Conservation (phyloP, 2,113 vertebrate species). For the Cebidichthys violaceus region DNA sequence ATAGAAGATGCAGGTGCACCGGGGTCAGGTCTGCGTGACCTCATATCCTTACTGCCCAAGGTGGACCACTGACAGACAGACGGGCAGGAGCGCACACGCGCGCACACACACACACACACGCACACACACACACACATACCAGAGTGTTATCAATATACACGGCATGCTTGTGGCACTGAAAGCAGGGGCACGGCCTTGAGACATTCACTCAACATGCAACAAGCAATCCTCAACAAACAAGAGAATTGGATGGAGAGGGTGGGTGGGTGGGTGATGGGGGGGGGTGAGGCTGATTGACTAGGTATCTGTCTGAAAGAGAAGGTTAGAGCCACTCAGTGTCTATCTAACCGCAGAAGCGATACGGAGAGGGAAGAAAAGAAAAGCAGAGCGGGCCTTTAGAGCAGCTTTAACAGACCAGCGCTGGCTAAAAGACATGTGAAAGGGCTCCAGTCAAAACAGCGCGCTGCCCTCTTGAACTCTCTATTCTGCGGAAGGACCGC, state of each 20-base stretch:
- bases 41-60: conserved; percentile 67
- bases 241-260: conserved; percentile 52
- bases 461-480: conserved; percentile 73
- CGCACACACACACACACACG: conserved; percentile 8
- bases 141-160: conserved; percentile 68
- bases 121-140: conserved; percentile 48
- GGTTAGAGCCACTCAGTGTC: conserved; percentile 52
- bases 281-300: conserved; percentile 40
- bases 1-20: conserved; percentile 75
- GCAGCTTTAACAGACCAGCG: conserved; percentile 59
- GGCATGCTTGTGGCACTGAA: conserved; percentile 64
- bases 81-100: conserved; percentile 19
- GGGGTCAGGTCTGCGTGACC: conserved; percentile 73
- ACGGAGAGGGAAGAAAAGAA: conserved; percentile 50
- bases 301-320: conserved; percentile 56
- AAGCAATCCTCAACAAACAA: conserved; percentile 71
- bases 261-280: neutral
- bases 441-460: conserved; percentile 75
- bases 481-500: conserved; percentile 55
- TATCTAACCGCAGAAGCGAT: conserved; percentile 30
- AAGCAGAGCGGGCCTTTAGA: conserved; percentile 53
- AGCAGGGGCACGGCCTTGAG: conserved; percentile 52
- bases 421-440: conserved; percentile 70
- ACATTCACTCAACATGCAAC: conserved; percentile 75
- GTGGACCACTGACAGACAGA: conserved; percentile 74